phyloP scores from a whole-genome alignment of 35 echinoderm and acorn worm species.

The Lytechinus pictus region DNA sequence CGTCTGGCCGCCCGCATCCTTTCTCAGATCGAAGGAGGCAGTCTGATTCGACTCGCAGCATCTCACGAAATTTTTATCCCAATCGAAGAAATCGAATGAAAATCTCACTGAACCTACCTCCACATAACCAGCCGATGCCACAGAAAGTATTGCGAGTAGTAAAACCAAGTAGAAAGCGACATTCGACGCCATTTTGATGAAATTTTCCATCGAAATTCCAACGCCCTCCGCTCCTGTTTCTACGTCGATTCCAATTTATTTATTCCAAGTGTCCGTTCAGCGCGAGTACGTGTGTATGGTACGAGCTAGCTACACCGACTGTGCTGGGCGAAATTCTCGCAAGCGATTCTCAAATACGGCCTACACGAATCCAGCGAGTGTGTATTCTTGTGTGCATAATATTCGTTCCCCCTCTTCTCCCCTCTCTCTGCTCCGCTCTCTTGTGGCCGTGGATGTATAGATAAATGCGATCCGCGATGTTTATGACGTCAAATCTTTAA shows the following conservation, averaged over 20 bases:
- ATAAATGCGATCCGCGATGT: background rate
- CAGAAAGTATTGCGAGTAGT: background rate
- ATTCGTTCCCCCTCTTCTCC: background rate
- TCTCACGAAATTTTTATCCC: background rate
- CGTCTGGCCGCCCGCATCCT: background rate
- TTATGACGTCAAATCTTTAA: background rate
- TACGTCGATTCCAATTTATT: conserved; percentile 1
- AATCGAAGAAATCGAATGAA: background rate
- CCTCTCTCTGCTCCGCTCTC: background rate
- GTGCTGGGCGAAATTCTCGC: background rate
- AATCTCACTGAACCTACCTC: background rate
- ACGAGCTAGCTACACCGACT: no score
- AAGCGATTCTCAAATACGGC: background rate
- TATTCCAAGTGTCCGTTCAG: background rate
- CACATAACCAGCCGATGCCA: background rate
- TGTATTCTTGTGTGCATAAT: background rate
- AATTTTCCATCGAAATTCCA: background rate
- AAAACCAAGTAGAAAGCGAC: background rate
- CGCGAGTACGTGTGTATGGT: no score
- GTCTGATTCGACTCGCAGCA: background rate
- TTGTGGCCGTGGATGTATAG: background rate
- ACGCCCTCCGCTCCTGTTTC: background rate
- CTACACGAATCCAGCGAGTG: background rate
- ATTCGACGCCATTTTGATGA: background rate
- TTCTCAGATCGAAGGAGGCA: background rate